These are phyloP conservation scores for Dorcus hopei DNA, from an alignment of 2,888 invertebrate genomes.

Conservation along the genomic window DNA sequence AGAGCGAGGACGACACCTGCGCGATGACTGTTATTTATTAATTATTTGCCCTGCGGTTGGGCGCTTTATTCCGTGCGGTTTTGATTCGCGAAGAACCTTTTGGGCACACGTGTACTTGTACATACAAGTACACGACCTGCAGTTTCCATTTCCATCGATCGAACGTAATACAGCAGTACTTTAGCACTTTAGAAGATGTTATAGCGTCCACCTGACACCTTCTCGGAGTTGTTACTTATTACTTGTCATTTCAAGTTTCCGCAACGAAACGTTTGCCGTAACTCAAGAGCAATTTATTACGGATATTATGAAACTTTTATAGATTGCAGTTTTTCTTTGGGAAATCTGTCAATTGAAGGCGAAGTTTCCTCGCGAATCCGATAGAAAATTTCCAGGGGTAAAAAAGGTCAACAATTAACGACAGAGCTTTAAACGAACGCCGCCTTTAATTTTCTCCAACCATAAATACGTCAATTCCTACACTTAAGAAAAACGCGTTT, in stretches of 20 bases:
- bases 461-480: constrained; percentile 24
- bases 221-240: constrained; percentile 26
- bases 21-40: constrained; percentile 21
- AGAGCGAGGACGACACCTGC: constrained; percentile 18
- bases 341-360: too few species aligned
- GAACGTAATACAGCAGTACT: constrained; percentile 15
- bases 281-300: constrained; percentile 1
- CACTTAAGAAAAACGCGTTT: constrained; percentile 21
- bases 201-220: constrained; percentile 30
- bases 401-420: too few species aligned
- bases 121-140: constrained; percentile 9
- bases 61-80: not conserved
- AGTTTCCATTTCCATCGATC: constrained; percentile 25
- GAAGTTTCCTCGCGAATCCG: too few species aligned
- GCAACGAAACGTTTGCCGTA: constrained; percentile 24
- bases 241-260: constrained; percentile 29
- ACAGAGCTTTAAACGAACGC: too few species aligned
- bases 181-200: constrained; percentile 23
- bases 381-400: too few species aligned
- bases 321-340: constrained; percentile 2
- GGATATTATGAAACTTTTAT: constrained; percentile 14
- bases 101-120: not conserved
- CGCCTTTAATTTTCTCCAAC: constrained; percentile 9
- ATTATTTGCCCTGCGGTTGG: constrained; percentile 6
- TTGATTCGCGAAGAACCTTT: too few species aligned